Conservation (phyloP, 2,797 vertebrate species). For the Etheostoma nigrum region DNA sequence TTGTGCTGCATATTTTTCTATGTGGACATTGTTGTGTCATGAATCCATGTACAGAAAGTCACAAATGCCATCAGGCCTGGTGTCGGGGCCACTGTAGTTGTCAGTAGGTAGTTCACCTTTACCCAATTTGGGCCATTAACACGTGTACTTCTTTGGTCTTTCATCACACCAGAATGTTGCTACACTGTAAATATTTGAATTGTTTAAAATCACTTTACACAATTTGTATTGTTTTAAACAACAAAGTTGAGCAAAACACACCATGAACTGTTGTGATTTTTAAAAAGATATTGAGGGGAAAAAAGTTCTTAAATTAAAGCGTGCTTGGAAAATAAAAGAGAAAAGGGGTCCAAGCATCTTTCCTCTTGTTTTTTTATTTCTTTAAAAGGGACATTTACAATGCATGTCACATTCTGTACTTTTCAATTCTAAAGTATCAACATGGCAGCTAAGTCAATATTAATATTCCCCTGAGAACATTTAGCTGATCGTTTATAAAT, state of each 20-base stretch:
- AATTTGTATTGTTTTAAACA: conserved; percentile 52
- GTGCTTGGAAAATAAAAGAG: conserved; percentile 50
- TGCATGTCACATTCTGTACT: neutral
- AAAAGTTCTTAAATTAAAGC: conserved; percentile 30
- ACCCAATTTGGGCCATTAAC: conserved; percentile 28
- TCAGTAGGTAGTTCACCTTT: conserved; percentile 31
- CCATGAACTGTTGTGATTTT: conserved; percentile 29
- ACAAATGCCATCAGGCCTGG: conserved; percentile 42
- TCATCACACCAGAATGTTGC: conserved; percentile 62
- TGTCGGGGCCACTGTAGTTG: conserved; percentile 27
- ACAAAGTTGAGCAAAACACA: conserved; percentile 23
- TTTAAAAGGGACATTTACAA: neutral
- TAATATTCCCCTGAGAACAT: conserved; percentile 10
- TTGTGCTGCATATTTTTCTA: conserved; percentile 70
- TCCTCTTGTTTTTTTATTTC: neutral
- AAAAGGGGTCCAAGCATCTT: conserved; percentile 26
- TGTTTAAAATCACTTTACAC: conserved; percentile 13
- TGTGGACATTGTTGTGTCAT: conserved; percentile 45
- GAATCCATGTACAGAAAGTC: conserved; percentile 45
- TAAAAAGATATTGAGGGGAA: conserved; percentile 24
- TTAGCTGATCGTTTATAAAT: conserved; percentile 55
- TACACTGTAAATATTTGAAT: conserved; percentile 74
- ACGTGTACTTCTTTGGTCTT: conserved; percentile 51
- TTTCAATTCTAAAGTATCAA: neutral
- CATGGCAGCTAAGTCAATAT: conserved; percentile 36